Percentiles rank a stretch among this genome's conserved stretches.
Evolutionary conservation across 2,888 invertebrate genomes (phyloP).

Genomic region (Dasypogon diadema): DNA sequence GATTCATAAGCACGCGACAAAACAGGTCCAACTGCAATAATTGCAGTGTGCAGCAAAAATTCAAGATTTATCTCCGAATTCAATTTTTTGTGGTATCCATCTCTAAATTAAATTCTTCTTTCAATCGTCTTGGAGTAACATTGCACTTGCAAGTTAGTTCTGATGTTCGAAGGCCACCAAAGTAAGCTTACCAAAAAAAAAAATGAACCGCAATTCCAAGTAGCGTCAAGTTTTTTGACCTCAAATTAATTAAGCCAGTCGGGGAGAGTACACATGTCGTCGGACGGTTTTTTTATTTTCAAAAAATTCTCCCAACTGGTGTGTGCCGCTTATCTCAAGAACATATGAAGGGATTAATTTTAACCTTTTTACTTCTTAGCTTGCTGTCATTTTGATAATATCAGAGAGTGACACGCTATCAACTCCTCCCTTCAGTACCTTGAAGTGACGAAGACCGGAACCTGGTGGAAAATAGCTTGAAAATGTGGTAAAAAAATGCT

Average conservation of each 20-base stretch:
- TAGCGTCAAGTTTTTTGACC: slow-evolving; percentile 29
- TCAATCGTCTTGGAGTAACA: neutral
- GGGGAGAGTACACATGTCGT: slow-evolving; percentile 23
- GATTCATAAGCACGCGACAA: slow-evolving; percentile 42
- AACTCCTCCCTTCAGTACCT: neutral
- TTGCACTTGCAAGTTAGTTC: slow-evolving; percentile 14
- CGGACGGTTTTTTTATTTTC: slow-evolving; percentile 6
- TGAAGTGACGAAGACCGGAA: slow-evolving; percentile 29
- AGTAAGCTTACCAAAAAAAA: neutral
- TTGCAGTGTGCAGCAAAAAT: too few relatives aligned
- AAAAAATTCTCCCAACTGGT: neutral
- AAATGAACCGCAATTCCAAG: slow-evolving; percentile 6
- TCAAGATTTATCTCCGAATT: slow-evolving; percentile 3
- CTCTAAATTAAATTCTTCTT: neutral
- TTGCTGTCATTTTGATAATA: too few relatives aligned
- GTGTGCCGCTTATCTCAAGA: slow-evolving; percentile 8
- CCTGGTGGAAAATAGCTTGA: slow-evolving; percentile 13
- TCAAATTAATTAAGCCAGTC: slow-evolving; percentile 20
- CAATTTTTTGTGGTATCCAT: neutral
- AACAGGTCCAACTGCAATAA: neutral
- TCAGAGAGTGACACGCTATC: too few relatives aligned
- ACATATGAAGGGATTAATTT: slow-evolving; percentile 22
- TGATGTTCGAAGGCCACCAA: slow-evolving; percentile 24
- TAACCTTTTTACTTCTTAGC: neutral
- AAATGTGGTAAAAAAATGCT: slow-evolving; percentile 10